Evolutionary conservation across 2,888 invertebrate genomes (phyloP).

Genomic region (Leptinotarsa haldemani): DNA sequence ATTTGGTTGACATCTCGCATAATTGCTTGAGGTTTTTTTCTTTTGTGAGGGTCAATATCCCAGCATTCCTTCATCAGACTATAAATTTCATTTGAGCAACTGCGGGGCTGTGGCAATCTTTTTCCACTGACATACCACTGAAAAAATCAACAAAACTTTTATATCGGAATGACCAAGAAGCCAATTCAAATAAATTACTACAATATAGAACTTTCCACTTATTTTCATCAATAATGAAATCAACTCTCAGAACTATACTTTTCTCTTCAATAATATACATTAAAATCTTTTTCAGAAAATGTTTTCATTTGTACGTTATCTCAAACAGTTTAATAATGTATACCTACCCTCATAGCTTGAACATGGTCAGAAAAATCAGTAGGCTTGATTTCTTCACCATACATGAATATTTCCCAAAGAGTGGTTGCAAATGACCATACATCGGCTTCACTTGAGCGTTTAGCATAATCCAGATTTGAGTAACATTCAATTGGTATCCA

Average conservation of each 20-base stretch:
- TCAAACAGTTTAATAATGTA: not conserved
- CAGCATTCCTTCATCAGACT: conserved; percentile 84
- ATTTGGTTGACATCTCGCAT: conserved; percentile 88
- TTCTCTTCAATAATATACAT: too few relatives aligned
- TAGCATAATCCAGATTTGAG: conserved; percentile 75
- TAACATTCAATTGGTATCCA: conserved; percentile 92
- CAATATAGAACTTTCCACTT: too few relatives aligned
- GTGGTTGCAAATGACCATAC: conserved; percentile 94
- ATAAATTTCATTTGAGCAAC: conserved; percentile 82
- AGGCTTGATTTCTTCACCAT: conserved; percentile 69
- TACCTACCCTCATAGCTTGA: conserved; percentile 59
- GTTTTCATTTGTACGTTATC: too few relatives aligned
- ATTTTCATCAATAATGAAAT: too few relatives aligned
- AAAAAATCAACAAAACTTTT: conserved; percentile 34
- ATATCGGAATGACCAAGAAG: not conserved
- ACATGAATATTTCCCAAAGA: conserved; percentile 91
- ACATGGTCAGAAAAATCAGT: conserved; percentile 50
- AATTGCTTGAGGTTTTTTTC: conserved; percentile 85
- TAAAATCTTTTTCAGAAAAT: too few relatives aligned
- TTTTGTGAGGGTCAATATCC: conserved; percentile 76
- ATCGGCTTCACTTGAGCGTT: conserved; percentile 79
- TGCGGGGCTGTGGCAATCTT: conserved; percentile 73
- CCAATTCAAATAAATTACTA: not conserved
- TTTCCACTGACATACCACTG: conserved; percentile 78
- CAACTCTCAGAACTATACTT: too few relatives aligned